Evolutionary conservation across 2,113 vertebrate species (phyloP), one percentile per base, ranked within the genome.

Genomic region (Tapirus terrestris): DNA sequence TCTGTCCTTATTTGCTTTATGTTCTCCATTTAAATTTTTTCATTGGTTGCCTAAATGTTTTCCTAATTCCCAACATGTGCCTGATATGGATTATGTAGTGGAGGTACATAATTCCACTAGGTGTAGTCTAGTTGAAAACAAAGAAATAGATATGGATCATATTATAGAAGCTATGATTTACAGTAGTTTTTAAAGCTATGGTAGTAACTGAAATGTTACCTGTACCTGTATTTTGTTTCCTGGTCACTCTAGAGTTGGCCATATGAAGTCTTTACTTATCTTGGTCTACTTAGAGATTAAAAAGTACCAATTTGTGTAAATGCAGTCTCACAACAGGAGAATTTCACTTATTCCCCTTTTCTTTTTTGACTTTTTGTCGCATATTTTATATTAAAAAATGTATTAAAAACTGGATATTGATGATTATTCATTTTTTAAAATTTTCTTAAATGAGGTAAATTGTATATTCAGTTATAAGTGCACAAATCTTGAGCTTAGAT

Each of bases 21-120:
- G 36, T 94, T 23, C 33, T 84, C n/a, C 18, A 77, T 16, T 60
- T 39, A 60, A 33, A 56, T 18, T 21, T 91, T 91, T 77, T 29
- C 7, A 27, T 91, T 75, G 81, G 43, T 91, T 60, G 36, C n/a
- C 77, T 86, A 87, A 84, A 43, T 90, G 48, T 76, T 95, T 95
- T 43, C 29, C 21, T 27, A 39, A 7, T 91, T 86, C 56, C 53
- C 43, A 61, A 10, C 17, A n/a, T 53, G 14, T 77, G 12, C 70
- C 87, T 48, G 45, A 23, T 84, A 8, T 58, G 13, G 53, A 43
- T 96, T 77, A 43, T 39, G 1, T 88, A 48, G 33, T 89, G 29
- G 39, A 83, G 29, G 12, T 89, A 43, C 12, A 77, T 81, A 68
- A 79, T 27, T 85, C 39, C 39, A 45, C 14, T 72, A 43, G 58